These are phyloP conservation scores for Synanthedon andrenaeformis DNA, from an alignment of 2,888 invertebrate genomes.

Conservation along the genomic window DNA sequence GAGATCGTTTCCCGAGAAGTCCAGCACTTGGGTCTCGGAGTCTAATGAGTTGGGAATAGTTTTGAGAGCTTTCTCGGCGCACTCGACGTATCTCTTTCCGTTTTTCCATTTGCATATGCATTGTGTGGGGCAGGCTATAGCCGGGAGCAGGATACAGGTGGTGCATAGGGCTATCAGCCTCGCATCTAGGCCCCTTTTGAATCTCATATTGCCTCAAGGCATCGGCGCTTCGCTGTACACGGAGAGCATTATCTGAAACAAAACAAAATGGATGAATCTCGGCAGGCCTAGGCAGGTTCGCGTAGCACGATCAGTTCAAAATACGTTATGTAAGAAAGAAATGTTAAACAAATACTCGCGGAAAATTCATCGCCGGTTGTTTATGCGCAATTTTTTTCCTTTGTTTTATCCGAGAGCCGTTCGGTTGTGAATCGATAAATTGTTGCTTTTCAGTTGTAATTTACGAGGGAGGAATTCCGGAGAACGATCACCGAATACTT, in stretches of 20 bases:
- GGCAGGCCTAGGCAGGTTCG: no score
- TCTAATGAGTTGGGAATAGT: slow-evolving; percentile 84
- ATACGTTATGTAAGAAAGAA: no score
- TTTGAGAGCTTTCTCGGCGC: slow-evolving; percentile 81
- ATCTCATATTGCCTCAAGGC: slow-evolving; percentile 59
- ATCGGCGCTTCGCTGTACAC: slow-evolving; percentile 25
- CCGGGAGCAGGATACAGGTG: slow-evolving; percentile 52
- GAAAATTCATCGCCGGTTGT: background rate
- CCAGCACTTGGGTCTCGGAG: slow-evolving; percentile 87
- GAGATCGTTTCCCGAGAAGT: slow-evolving; percentile 86
- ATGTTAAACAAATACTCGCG: no score
- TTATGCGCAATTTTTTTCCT: background rate
- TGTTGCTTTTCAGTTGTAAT: slow-evolving; percentile 8
- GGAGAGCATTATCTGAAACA: slow-evolving; percentile 60
- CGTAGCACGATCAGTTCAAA: no score
- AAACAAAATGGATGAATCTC: slow-evolving; percentile 15
- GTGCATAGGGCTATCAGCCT: slow-evolving; percentile 61
- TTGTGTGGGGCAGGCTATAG: slow-evolving; percentile 77
- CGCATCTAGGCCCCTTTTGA: slow-evolving; percentile 43
- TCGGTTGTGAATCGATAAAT: slow-evolving; percentile 5
- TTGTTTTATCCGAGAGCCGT: background rate
- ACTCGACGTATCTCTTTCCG: slow-evolving; percentile 92
- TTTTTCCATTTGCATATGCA: slow-evolving; percentile 94
- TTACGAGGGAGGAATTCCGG: slow-evolving; percentile 5
- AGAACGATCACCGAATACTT: background rate